Percentiles rank a stretch among this genome's conserved stretches.
Conservation (phyloP, 2,888 invertebrate genomes). For the Scaptomyza cyrtandrae region DNA sequence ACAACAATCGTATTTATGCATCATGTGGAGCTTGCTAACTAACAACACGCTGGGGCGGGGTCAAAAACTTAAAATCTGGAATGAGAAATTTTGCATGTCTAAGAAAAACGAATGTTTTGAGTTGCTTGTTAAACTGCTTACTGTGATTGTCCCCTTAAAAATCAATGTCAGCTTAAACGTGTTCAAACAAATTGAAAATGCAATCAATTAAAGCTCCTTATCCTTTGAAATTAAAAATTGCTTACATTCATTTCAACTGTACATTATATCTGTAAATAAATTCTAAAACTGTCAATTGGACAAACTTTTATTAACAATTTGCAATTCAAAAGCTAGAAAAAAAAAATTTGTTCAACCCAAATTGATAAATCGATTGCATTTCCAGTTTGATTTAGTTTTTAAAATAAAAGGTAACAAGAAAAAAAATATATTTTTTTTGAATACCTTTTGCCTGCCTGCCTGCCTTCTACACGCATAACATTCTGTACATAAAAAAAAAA, state of each 20-base stretch:
- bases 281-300: constrained; percentile 20
- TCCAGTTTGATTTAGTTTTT: constrained; percentile 42
- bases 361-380: constrained; percentile 56
- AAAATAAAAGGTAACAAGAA: background rate
- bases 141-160: constrained; percentile 45
- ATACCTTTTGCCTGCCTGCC: constrained; percentile 49
- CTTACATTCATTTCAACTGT: constrained; percentile 1
- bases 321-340: constrained; percentile 22
- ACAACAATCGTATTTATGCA: constrained; percentile 19
- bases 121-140: constrained; percentile 31
- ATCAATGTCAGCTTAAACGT: constrained; percentile 23
- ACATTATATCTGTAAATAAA: constrained; percentile 3
- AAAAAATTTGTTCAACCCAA: constrained; percentile 28
- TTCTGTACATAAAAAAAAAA: constrained; percentile 25
- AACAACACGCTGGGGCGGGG: constrained; percentile 20
- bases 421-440: constrained; percentile 24
- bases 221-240: no score
- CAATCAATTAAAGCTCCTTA: constrained; percentile 17
- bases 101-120: constrained; percentile 4
- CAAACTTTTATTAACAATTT: constrained; percentile 30
- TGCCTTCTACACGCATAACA: constrained; percentile 36
- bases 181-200: constrained; percentile 31
- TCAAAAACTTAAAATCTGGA: constrained; percentile 1
- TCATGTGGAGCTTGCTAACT: constrained; percentile 38
- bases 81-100: constrained; percentile 41